phyloP scores from a whole-genome alignment of 2,797 vertebrate genomes.

The Arnoldichthys spilopterus region DNA sequence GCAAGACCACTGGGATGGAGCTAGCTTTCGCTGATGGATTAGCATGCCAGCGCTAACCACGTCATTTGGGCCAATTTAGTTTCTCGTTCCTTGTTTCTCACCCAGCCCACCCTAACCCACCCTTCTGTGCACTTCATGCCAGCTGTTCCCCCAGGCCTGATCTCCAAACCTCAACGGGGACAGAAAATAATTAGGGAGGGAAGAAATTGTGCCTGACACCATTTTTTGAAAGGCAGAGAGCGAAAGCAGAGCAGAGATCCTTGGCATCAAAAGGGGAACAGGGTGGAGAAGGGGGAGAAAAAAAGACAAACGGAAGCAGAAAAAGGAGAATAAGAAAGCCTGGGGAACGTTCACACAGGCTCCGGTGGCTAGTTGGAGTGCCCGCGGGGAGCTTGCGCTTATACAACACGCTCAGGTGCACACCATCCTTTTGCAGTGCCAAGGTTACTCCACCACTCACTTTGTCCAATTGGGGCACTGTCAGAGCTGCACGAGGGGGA shows the following conservation, averaged over 20 bases:
- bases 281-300: conserved; percentile 8
- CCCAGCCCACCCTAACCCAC: conserved; percentile 50
- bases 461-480: conserved; percentile 36
- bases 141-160: conserved; percentile 76
- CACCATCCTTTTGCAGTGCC: conserved; percentile 74
- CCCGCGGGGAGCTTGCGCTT: conserved; percentile 10
- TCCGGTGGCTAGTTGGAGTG: conserved; percentile 30
- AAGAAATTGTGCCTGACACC: conserved; percentile 84
- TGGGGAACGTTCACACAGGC: conserved; percentile 21
- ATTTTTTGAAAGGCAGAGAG: conserved; percentile 85
- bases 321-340: conserved; percentile 59
- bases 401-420: conserved; percentile 63
- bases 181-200: conserved; percentile 83
- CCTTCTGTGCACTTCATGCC: conserved; percentile 64
- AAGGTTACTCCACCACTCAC: conserved; percentile 67
- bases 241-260: conserved; percentile 83
- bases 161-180: conserved; percentile 79
- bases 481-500: conserved; percentile 24
- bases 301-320: conserved; percentile 61
- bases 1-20: background rate
- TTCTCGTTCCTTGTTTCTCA: conserved; percentile 39
- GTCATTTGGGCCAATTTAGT: conserved; percentile 45
- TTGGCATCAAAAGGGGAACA: conserved; percentile 67
- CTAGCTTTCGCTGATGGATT: conserved; percentile 25
- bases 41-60: conserved; percentile 27